phyloP scores from a whole-genome alignment of 2,888 invertebrate species.

The Drosophila melanosoma region DNA sequence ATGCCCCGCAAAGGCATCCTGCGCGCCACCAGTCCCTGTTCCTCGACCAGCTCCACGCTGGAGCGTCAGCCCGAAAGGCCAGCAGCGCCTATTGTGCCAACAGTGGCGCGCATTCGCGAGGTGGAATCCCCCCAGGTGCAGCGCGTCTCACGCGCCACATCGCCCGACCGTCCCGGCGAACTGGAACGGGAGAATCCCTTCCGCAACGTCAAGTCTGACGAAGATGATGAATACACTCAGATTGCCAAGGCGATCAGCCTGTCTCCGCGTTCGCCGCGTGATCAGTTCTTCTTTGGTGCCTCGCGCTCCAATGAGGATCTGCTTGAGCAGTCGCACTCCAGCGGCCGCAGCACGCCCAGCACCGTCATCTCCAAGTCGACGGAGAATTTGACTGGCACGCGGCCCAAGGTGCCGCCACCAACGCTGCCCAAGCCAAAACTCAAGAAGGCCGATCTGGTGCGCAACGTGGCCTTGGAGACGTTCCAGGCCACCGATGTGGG shows the following conservation, averaged over 20 bases:
- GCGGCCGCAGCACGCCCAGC: constrained; percentile 65
- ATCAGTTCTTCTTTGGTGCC: constrained; percentile 80
- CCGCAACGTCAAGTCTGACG: constrained; percentile 55
- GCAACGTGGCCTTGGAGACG: constrained; percentile 83
- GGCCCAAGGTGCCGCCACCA: constrained; percentile 73
- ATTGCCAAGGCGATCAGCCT: constrained; percentile 81
- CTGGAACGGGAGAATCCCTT: constrained; percentile 85
- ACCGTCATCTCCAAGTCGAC: constrained; percentile 76
- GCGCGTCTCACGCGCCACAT: constrained; percentile 65
- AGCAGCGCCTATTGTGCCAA: constrained; percentile 76
- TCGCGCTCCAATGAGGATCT: constrained; percentile 83
- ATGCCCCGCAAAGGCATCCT: constrained; percentile 83
- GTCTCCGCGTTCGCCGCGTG: constrained; percentile 68
- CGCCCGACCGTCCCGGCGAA: constrained; percentile 70
- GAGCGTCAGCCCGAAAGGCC: constrained; percentile 79
- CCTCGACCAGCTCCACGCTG: constrained; percentile 79
- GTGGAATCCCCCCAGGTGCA: constrained; percentile 82
- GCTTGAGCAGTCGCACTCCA: constrained; percentile 68
- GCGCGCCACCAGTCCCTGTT: constrained; percentile 83
- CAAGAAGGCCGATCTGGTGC: constrained; percentile 83
- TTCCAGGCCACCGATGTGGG: constrained; percentile 84
- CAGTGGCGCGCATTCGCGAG: constrained; percentile 83
- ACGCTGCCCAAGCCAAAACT: constrained; percentile 82
- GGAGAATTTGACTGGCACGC: constrained; percentile 74
- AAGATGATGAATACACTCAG: constrained; percentile 82